Conservation (phyloP, 1,140 invertebrate species). For the Helicoverpa armigera region DNA sequence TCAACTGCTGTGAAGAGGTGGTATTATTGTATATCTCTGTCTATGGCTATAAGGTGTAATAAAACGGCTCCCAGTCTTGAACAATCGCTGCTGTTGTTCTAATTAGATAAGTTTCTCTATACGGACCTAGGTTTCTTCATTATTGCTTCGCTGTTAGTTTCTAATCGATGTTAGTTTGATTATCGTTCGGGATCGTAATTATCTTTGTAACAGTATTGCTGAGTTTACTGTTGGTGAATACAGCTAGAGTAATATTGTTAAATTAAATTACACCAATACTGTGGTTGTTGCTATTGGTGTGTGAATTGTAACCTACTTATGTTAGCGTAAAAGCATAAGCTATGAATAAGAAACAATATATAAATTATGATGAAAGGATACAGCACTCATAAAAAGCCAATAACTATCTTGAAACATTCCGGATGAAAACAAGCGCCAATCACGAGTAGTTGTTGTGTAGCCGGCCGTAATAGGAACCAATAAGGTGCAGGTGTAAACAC, state of each 20-base stretch:
- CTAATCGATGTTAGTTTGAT: slow-evolving; percentile 14
- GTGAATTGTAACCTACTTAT: not conserved
- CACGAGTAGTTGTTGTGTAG: slow-evolving; percentile 22
- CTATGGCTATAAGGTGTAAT: too few relatives aligned
- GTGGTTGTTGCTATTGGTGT: not conserved
- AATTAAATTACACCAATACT: too few relatives aligned
- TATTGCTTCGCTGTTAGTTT: slow-evolving; percentile 24
- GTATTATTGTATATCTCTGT: too few relatives aligned
- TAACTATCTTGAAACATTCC: slow-evolving; percentile 17
- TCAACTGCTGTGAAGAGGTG: too few relatives aligned
- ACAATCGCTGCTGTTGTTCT: slow-evolving; percentile 30
- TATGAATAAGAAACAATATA: not conserved
- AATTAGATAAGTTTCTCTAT: slow-evolving; percentile 50
- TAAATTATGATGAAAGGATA: not conserved
- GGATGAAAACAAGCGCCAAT: slow-evolving; percentile 24
- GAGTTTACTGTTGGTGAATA: not conserved
- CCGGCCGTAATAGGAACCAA: slow-evolving; percentile 29
- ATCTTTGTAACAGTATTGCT: not conserved
- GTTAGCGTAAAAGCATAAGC: not conserved
- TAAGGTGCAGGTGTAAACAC: slow-evolving; percentile 39
- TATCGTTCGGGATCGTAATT: not conserved
- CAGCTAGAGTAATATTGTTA: not conserved
- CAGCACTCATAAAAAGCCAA: slow-evolving; percentile 15
- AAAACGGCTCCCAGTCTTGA: not conserved
- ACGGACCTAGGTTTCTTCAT: slow-evolving; percentile 30